Evolutionary conservation across 2,888 invertebrate genomes (phyloP).

Genomic region (Sphinx pinastri): DNA sequence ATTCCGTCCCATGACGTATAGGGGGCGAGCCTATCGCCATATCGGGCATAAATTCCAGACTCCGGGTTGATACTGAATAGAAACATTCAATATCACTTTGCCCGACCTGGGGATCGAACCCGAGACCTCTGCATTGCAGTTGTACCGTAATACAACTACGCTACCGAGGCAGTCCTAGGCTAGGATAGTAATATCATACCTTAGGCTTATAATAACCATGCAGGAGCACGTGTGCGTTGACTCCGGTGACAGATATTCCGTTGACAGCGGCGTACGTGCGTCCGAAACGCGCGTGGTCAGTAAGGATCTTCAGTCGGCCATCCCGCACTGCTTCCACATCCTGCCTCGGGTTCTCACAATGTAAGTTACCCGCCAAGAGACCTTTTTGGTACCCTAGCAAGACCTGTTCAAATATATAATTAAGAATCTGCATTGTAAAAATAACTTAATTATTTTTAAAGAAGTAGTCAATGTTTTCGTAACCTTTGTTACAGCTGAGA

Average conservation of each 20-base stretch:
- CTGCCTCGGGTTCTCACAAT: slow-evolving; percentile 83
- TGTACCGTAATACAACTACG: too few relatives aligned
- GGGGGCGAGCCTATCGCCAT: too few relatives aligned
- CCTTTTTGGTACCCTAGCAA: slow-evolving; percentile 86
- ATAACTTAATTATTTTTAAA: neutral
- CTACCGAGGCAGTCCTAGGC: too few relatives aligned
- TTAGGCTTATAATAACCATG: slow-evolving; percentile 56
- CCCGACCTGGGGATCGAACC: too few relatives aligned
- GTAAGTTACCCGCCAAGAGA: slow-evolving; percentile 87
- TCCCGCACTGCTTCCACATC: slow-evolving; percentile 75
- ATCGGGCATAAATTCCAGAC: too few relatives aligned
- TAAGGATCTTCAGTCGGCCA: slow-evolving; percentile 83
- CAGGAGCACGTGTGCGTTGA: slow-evolving; percentile 58
- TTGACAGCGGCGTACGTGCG: slow-evolving; percentile 72
- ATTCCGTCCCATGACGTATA: too few relatives aligned
- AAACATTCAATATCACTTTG: too few relatives aligned
- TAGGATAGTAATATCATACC: slow-evolving; percentile 40
- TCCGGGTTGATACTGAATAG: too few relatives aligned
- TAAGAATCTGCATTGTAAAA: neutral
- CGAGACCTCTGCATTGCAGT: too few relatives aligned
- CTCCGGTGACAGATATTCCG: slow-evolving; percentile 56
- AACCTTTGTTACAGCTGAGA: slow-evolving; percentile 85
- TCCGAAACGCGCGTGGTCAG: slow-evolving; percentile 80
- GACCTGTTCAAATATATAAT: slow-evolving; percentile 49
- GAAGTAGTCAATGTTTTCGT: neutral